Evolutionary conservation across 2,797 vertebrate genomes (phyloP).

Genomic region (Tauraco hartlaubi): DNA sequence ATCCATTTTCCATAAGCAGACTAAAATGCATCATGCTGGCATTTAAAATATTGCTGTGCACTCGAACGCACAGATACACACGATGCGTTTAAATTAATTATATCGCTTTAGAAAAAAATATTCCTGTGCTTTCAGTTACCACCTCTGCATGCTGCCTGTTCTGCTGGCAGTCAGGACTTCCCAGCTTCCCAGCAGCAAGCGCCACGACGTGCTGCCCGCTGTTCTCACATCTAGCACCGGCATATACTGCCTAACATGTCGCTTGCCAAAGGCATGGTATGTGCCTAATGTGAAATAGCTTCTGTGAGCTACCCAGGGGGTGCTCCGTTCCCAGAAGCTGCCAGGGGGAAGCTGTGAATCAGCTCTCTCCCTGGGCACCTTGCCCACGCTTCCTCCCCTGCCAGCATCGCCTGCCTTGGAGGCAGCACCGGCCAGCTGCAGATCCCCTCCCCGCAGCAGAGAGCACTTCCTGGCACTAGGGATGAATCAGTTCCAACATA

Average conservation of each 20-base stretch:
- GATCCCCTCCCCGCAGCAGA: background rate
- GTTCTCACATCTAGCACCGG: conserved; percentile 48
- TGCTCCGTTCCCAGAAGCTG: conserved; percentile 44
- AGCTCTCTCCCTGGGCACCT: conserved; percentile 32
- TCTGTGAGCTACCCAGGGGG: conserved; percentile 41
- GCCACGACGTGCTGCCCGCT: conserved; percentile 30
- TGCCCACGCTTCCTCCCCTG: conserved; percentile 50
- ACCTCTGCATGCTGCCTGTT: conserved; percentile 43
- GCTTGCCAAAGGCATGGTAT: conserved; percentile 46
- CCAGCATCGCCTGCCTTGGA: conserved; percentile 47
- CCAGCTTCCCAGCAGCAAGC: conserved; percentile 24
- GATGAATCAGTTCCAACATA: conserved; percentile 54
- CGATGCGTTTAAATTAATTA: conserved; percentile 35
- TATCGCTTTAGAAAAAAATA: conserved; percentile 9
- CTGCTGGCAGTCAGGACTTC: conserved; percentile 30
- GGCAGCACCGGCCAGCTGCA: conserved; percentile 57
- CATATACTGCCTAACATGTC: background rate
- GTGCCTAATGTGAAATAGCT: conserved; percentile 30
- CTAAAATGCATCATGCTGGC: conserved; percentile 23
- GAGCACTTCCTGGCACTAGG: conserved; percentile 38
- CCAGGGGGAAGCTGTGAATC: conserved; percentile 67
- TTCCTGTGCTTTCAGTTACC: conserved; percentile 18
- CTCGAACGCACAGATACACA: background rate
- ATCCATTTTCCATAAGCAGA: conserved; percentile 1
- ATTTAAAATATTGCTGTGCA: conserved; percentile 12